phyloP scores from a whole-genome alignment of 2,113 vertebrate genomes.

The Todiramphus chloris region DNA sequence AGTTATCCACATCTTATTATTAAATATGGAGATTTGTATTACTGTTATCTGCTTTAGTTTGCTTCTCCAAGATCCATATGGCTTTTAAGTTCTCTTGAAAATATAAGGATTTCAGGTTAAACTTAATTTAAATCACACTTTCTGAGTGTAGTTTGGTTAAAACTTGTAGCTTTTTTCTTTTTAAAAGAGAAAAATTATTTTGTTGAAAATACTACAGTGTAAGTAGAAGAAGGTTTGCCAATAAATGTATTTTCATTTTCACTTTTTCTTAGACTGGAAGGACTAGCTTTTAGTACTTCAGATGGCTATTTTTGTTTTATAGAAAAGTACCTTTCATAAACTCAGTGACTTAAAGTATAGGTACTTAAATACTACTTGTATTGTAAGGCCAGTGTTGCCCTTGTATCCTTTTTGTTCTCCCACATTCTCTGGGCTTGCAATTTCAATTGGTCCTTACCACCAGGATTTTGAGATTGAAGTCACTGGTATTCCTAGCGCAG shows the following conservation, averaged over 20 bases:
- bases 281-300: neutral
- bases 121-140: neutral
- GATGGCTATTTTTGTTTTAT: neutral
- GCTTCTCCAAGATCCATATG: neutral
- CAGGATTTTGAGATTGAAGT: neutral
- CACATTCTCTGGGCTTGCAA: neutral
- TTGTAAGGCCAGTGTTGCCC: neutral
- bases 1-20: neutral
- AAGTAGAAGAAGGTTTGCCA: neutral
- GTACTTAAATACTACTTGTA: neutral
- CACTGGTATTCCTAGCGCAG: neutral
- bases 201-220: neutral
- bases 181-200: neutral
- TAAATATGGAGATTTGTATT: neutral
- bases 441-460: neutral
- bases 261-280: neutral
- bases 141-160: neutral
- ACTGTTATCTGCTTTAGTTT: neutral
- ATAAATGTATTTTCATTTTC: neutral
- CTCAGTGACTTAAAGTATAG: neutral
- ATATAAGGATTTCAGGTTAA: neutral
- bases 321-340: neutral
- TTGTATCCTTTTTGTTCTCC: neutral
- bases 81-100: neutral
- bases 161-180: neutral